Base-by-base conservation (phyloP, 2,113 vertebrate genomes). In the Megalops atlanticus region DNA sequence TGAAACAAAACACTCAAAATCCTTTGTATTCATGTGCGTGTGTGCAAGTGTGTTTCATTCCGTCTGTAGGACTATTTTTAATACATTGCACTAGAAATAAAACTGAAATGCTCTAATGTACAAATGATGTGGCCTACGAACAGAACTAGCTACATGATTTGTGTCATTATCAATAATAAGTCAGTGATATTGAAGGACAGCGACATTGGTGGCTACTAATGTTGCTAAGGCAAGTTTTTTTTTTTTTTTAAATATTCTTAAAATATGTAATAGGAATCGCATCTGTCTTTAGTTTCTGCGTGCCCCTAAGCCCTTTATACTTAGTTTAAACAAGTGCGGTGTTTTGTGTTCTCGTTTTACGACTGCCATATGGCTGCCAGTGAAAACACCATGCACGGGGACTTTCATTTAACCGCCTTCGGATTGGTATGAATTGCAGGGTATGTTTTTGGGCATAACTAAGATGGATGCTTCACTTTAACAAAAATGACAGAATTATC, bases 291-390 rank as follows among this genome's bases (percentile, higher is more conserved):
- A 85, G 89, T 90, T 89, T 89, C 76, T 81, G 81, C 6, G 81
- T 79, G 81, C 85, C 84, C 84, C 77, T 78, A 76, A 84, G 81
- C 84, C 3, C 85, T 85, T 81, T 78, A 80, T 31, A 24, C 87
- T 82, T 72, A 31, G 79, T 86, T 88, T 79, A 88, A 90, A 89
- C 89, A 91, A 88, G 88, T 92, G 89, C 86, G 85, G 58, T 88
- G 86, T 85, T 80, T 80, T 83, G 86, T 82, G 84, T 86, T 88
- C 91, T 91, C 88, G 87, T 93, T 90, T 93, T 90, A 89, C 86
- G 85, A 86, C 84, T 84, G 83, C 86, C 91, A 91, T 87, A 86
- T 91, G 90, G 86, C 82, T 81, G 86, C 88, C 86, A 72, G 84
- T 77, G 89, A 87, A 82, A 84, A 77, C 83, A 84, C 78, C 77